Base-by-base conservation (phyloP, 2,797 vertebrate species). In the Apogon talboti region DNA sequence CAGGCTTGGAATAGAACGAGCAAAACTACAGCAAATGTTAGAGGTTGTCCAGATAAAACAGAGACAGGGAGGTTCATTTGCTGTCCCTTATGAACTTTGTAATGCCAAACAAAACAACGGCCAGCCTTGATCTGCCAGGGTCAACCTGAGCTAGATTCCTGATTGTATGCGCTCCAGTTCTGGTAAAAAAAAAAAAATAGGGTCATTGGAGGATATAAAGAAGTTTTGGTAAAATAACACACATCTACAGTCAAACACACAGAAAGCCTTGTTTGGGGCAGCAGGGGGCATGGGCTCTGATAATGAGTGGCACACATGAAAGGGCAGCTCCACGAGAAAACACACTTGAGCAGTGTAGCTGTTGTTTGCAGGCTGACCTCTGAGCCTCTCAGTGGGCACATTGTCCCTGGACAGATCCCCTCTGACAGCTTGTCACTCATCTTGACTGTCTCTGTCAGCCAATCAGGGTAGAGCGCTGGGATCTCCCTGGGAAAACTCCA, bases 251-350 rank as follows among this genome's bases (percentile, higher is more conserved):
- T 71, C 6, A 14, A 41, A 30, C 64, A 76, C 76, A 84, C 66
- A 86, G 76, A 79, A 62, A 47, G 77, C 82, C 79, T 81, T 84
- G 71, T 82, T 85, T 48, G 64, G 61, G 68, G 52, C 85, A 64
- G 85, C 24, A 46, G 71, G 89, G 76, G 84, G 67, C 33, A 65
- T 60, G 28, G 73, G 70, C 78, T 61, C 77, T 72, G 68, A 60
- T 91, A 92, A 91, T 92, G 82, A 90, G 83, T 82, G 77, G 81
- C 78, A 81, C 64, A 90, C 85, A 92, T 92, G 83, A 92, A 93
- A 91, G 73, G 72, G 66, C 50, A 66, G 79, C 76, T 79, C 78
- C 76, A 64, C 52, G 49, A 82, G 75, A 87, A 87, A 86, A 80
- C 73, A 89, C 90, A 90, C 82, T 81, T 76, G 67, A 66, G 74